Base-by-base conservation (phyloP, 2,888 invertebrate species). In the Mythimna impura region DNA sequence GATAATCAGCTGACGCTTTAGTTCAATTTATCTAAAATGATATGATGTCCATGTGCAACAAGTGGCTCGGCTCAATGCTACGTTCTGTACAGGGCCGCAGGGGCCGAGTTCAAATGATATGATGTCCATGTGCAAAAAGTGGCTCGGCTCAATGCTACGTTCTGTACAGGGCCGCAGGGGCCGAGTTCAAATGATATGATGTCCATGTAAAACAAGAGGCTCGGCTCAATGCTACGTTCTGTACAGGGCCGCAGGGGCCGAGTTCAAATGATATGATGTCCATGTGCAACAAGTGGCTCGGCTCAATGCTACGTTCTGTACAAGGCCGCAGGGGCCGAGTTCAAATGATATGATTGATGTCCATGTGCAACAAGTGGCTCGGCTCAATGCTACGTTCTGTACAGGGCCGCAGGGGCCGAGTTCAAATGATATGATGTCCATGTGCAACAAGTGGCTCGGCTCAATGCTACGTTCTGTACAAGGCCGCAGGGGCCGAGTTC, bases 11-110 rank as follows among this genome's bases (percentile, higher is more conserved):
- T 12, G 60, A n/a, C n/a, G 12, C 34, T 60, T 60, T 36, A 12
- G 60, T 36, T 60, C 34, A 60, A 36, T 60, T 60, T n/a, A n/a
- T n/a, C 20, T 36, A 20, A n/a, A 60, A 60, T 60, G 36, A 36
- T 36, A 9, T n/a, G 12, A 60, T 34, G 57, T 34, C 57, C n/a
- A 58, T 25, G 58, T 34, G 58, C 36, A 36, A n/a, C 58, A 34
- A 34, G 58, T 58, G 58, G 58, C 6, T n/a, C n/a, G 55, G 8
- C n/a, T 14, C 20, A 5, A 47, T 17, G 7, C 50, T 52, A 20
- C 8, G 20, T n/a, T 0, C 50, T n/a, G n/a, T 52, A 8, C 25
- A n/a, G n/a, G n/a, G n/a, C 25, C 2, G 2, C 8, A 50, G 50
- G 6, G 20, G 5, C 17, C 2, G 10, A 25, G 25, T 12, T 43